Evolutionary conservation across 2,797 vertebrate genomes (phyloP).

Genomic region (Spea hammondii): DNA sequence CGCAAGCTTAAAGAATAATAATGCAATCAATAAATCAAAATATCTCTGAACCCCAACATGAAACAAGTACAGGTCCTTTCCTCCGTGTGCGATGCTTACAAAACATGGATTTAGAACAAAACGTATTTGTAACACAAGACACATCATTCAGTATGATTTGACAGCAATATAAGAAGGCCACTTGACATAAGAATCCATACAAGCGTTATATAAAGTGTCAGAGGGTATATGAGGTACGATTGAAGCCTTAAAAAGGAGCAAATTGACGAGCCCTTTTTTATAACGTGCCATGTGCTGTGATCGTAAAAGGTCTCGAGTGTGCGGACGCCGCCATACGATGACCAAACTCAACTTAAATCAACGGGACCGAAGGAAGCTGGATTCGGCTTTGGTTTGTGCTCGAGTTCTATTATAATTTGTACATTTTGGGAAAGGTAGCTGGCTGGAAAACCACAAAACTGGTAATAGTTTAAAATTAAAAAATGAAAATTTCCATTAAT

Average conservation of each 20-base stretch:
- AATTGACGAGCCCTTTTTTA: not conserved
- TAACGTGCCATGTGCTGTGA: no score
- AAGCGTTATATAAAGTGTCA: not conserved
- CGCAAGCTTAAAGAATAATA: slow-evolving; percentile 37
- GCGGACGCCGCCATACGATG: no score
- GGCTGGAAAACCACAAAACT: no score
- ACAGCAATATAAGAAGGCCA: slow-evolving; percentile 22
- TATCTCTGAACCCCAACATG: slow-evolving; percentile 11
- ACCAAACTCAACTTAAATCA: no score
- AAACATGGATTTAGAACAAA: not conserved
- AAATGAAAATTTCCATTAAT: no score
- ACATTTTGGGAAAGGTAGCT: no score
- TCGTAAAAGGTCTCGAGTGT: no score
- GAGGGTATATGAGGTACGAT: not conserved
- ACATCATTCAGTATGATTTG: not conserved
- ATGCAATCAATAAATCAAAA: slow-evolving; percentile 21
- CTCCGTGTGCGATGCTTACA: not conserved
- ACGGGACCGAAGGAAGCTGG: no score
- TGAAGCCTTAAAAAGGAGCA: not conserved
- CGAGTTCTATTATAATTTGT: no score
- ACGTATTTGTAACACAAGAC: not conserved
- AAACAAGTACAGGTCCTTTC: slow-evolving; percentile 9
- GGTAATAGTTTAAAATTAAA: no score
- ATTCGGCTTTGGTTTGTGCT: no score
- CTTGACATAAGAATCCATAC: slow-evolving; percentile 8